A percentile compares a stretch with the other conserved stretches of the same genome.
Evolutionary conservation across 2,113 vertebrate genomes (phyloP).

Genomic region (Rhinoptilus africanus): DNA sequence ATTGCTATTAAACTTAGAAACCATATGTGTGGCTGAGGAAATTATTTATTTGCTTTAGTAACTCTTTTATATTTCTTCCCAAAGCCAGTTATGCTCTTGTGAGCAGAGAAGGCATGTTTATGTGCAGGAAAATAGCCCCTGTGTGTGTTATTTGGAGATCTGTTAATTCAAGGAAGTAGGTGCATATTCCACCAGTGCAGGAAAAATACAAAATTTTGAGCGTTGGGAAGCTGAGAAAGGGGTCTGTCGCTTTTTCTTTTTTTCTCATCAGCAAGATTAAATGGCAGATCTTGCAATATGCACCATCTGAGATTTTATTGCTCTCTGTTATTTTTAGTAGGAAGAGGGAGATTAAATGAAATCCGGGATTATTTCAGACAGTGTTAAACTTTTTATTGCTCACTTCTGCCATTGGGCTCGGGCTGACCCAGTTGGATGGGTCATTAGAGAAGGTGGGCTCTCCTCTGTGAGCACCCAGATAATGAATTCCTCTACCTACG

Average conservation of each 20-base stretch:
- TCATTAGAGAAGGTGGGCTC: background rate
- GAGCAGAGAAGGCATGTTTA: conserved; percentile 59
- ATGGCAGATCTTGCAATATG: background rate
- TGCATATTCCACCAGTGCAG: conserved; percentile 29
- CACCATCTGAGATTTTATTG: conserved; percentile 58
- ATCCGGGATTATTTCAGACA: conserved; percentile 63
- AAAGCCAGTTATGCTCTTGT: conserved; percentile 48
- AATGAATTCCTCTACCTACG: background rate
- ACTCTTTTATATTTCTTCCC: conserved; percentile 64
- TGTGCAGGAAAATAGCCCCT: conserved; percentile 68
- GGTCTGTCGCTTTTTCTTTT: background rate
- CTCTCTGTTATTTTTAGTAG: conserved; percentile 64
- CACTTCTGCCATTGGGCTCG: conserved; percentile 30
- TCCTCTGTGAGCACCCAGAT: background rate
- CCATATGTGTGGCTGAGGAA: conserved; percentile 66
- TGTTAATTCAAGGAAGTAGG: conserved; percentile 63
- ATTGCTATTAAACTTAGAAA: conserved; percentile 68
- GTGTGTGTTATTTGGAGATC: conserved; percentile 48
- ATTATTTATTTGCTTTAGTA: conserved; percentile 67
- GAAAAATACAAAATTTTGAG: background rate
- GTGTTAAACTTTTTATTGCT: conserved; percentile 66
- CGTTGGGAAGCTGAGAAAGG: conserved; percentile 29
- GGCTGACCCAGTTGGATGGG: conserved; percentile 50
- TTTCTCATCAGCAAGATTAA: conserved; percentile 40
- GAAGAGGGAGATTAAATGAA: conserved; percentile 54